These are phyloP conservation scores for Tribolium madens DNA, from an alignment of 1,140 invertebrate species.

Conservation along the genomic window DNA sequence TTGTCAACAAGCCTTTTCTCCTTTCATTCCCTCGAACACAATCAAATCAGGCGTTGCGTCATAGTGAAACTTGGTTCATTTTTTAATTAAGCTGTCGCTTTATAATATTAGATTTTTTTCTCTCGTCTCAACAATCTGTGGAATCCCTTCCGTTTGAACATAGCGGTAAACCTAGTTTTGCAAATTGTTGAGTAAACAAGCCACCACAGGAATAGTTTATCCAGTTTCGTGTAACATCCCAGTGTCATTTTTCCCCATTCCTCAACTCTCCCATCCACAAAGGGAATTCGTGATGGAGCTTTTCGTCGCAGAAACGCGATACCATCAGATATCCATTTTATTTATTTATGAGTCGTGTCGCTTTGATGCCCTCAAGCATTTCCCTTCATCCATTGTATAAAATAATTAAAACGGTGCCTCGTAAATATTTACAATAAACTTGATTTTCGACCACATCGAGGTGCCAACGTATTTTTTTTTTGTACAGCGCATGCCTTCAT, in stretches of 20 bases:
- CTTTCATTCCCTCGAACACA: background rate
- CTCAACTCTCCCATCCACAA: background rate
- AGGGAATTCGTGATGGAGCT: constrained; percentile 16
- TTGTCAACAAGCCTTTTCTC: constrained; percentile 12
- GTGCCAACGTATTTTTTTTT: background rate
- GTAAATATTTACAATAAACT: constrained; percentile 21
- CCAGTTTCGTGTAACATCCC: background rate
- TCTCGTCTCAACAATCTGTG: background rate
- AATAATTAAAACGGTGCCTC: constrained; percentile 33
- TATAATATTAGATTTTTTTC: background rate
- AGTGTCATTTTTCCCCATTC: background rate
- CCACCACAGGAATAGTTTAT: constrained; percentile 17
- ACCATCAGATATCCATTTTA: constrained; percentile 36
- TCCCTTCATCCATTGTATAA: constrained; percentile 7
- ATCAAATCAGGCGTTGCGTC: background rate
- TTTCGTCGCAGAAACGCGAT: constrained; percentile 3
- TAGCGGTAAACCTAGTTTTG: constrained; percentile 4
- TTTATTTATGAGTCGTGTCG: constrained; percentile 19
- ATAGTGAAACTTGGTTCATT: background rate
- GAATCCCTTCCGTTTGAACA: background rate
- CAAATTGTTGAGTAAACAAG: constrained; percentile 24
- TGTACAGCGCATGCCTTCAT: constrained; percentile 12
- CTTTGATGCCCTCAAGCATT: constrained; percentile 22
- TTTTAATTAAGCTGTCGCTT: constrained; percentile 15
- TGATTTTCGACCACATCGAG: constrained; percentile 10